A percentile compares a stretch with the other conserved stretches of the same genome.
Evolutionary conservation across 2,797 vertebrate species (phyloP).

Genomic region (Melopsittacus undulatus): DNA sequence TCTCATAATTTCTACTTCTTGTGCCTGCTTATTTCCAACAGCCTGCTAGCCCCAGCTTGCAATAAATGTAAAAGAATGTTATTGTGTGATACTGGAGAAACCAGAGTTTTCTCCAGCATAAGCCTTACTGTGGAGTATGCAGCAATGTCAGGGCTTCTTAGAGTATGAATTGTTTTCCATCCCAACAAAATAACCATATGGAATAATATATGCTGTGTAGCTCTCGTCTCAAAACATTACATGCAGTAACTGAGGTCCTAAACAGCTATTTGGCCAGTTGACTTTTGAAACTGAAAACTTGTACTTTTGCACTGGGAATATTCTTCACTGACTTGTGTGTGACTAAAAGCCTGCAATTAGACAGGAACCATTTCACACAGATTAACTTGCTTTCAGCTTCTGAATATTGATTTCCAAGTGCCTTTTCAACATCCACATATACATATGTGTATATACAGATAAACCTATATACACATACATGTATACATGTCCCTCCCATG

Average conservation of each 20-base stretch:
- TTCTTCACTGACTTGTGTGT: neutral
- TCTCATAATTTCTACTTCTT: neutral
- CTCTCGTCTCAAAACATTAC: neutral
- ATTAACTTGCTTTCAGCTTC: neutral
- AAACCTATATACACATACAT: too few species aligned
- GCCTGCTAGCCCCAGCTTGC: neutral
- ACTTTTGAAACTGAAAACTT: neutral
- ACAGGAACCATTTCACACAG: neutral
- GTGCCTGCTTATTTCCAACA: neutral
- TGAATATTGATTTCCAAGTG: neutral
- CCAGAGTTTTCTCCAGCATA: neutral
- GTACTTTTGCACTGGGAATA: neutral
- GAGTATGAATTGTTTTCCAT: neutral
- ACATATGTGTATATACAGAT: neutral
- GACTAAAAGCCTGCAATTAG: neutral
- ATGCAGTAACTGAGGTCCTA: neutral
- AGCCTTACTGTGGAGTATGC: neutral
- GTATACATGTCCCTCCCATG: neutral
- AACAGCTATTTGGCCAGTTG: neutral
- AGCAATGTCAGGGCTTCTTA: neutral
- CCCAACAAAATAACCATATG: neutral
- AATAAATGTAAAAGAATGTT: neutral
- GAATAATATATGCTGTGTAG: neutral
- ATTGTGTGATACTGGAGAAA: neutral
- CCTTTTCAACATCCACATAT: neutral